phyloP scores from a whole-genome alignment of 2,888 invertebrate genomes.

The Drosophila meridiana region DNA sequence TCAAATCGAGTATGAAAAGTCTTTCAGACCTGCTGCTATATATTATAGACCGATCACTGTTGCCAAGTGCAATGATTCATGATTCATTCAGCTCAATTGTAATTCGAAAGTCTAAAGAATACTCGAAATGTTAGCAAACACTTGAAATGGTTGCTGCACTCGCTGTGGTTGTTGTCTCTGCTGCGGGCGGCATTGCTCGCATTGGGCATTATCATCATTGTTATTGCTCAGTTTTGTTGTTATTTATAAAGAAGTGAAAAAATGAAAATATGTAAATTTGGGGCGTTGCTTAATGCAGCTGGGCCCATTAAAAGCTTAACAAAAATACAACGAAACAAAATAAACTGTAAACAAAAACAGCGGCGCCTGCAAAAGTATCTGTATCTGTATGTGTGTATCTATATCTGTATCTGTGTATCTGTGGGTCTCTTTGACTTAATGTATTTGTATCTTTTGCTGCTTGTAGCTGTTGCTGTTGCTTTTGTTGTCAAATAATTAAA shows the following conservation, averaged over 20 bases:
- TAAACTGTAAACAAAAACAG: slow-evolving; percentile 29
- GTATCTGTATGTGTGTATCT: slow-evolving; percentile 4
- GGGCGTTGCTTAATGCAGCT: slow-evolving; percentile 46
- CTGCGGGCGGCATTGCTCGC: slow-evolving; percentile 5
- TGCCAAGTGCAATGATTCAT: background rate
- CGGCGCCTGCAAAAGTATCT: slow-evolving; percentile 10
- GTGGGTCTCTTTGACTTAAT: slow-evolving; percentile 12
- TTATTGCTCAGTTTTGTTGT: background rate
- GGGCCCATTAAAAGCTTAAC: slow-evolving; percentile 14
- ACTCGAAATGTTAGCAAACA: background rate
- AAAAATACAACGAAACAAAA: slow-evolving; percentile 8
- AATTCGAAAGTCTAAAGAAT: background rate
- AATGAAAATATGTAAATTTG: slow-evolving; percentile 19
- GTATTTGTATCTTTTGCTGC: slow-evolving; percentile 38
- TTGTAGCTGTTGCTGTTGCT: slow-evolving; percentile 13
- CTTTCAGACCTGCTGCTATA: background rate
- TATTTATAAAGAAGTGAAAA: slow-evolving; percentile 3
- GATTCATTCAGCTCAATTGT: background rate
- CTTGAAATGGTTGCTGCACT: slow-evolving; percentile 21
- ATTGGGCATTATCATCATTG: background rate
- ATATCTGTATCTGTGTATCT: slow-evolving; percentile 27
- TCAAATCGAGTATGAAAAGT: background rate
- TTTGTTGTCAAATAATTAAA: slow-evolving; percentile 36
- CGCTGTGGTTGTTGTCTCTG: slow-evolving; percentile 24
- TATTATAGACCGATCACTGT: too few relatives aligned